Conservation (phyloP, 1,140 invertebrate genomes). For the Sinonovacula constricta region DNA sequence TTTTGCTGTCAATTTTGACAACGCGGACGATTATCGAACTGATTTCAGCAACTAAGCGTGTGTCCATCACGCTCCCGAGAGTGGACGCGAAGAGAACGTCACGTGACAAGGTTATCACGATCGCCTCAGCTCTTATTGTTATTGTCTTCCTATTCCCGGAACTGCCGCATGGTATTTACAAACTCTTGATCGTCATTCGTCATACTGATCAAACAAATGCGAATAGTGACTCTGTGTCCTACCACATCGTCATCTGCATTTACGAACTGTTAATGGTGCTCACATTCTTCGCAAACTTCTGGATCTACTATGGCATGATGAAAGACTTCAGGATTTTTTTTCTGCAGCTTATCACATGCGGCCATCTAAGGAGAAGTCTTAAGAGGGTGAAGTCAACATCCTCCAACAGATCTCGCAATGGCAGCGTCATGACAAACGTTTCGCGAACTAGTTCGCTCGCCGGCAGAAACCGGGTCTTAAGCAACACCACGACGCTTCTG, state of each 20-base stretch:
- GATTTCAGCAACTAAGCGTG: neutral
- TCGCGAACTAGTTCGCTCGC: conserved; percentile 14
- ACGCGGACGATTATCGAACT: neutral
- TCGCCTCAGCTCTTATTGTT: conserved; percentile 28
- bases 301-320: conserved; percentile 50
- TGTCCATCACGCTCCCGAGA: conserved; percentile 12
- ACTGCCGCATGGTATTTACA: conserved; percentile 35
- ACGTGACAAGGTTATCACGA: conserved; percentile 23
- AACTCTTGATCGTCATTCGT: conserved; percentile 13
- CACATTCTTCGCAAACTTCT: conserved; percentile 37
- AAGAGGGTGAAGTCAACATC: neutral
- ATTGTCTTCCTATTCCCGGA: conserved; percentile 38
- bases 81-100: neutral
- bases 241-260: conserved; percentile 15
- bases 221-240: neutral
- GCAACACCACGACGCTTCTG: conserved; percentile 23
- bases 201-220: too few species aligned
- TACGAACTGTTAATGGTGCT: conserved; percentile 20
- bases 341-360: conserved; percentile 11
- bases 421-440: neutral
- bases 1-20: conserved; percentile 26
- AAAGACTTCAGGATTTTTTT: conserved; percentile 20
- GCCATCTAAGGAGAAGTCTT: neutral
- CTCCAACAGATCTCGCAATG: conserved; percentile 4
- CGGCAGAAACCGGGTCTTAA: conserved; percentile 30